Conservation (phyloP, 2,113 vertebrate genomes). For the Pelmatolapia mariae region DNA sequence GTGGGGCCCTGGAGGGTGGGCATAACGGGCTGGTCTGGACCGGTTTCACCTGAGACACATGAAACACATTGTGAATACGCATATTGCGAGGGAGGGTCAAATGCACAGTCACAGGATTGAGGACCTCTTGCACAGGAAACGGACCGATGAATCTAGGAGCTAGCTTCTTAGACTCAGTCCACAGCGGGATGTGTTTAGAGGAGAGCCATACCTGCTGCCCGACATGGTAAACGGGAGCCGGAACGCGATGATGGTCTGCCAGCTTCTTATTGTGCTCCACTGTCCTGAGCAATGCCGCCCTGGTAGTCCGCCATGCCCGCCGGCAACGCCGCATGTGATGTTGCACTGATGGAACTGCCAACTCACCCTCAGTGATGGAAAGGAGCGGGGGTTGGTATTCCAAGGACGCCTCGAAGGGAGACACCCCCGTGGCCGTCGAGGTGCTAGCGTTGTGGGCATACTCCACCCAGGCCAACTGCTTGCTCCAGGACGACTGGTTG, state of each 20-base stretch:
- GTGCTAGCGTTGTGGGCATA: not conserved
- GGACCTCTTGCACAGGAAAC: not conserved
- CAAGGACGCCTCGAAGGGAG: not conserved
- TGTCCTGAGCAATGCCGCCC: not conserved
- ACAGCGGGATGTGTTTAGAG: not conserved
- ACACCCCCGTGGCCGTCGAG: not conserved
- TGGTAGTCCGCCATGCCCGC: not conserved
- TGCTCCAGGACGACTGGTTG: not conserved
- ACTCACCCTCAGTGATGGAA: not conserved
- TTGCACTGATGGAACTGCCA: not conserved
- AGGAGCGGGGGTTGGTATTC: not conserved
- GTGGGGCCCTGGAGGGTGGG: not conserved
- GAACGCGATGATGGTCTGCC: fast-evolving
- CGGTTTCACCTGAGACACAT: not conserved
- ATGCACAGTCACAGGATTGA: not conserved
- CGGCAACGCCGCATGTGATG: not conserved
- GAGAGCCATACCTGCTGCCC: not conserved
- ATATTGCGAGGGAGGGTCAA: not conserved
- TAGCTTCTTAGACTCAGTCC: not conserved
- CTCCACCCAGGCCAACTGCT: not conserved
- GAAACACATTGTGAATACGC: not conserved
- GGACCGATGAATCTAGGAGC: not conserved
- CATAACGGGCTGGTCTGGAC: not conserved
- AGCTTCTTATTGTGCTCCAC: not conserved
- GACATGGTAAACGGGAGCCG: fast-evolving